A percentile compares a stretch with the other conserved stretches of the same genome.
phyloP scores from a whole-genome alignment of 2,113 vertebrate species.

The Semnornis frantzii region DNA sequence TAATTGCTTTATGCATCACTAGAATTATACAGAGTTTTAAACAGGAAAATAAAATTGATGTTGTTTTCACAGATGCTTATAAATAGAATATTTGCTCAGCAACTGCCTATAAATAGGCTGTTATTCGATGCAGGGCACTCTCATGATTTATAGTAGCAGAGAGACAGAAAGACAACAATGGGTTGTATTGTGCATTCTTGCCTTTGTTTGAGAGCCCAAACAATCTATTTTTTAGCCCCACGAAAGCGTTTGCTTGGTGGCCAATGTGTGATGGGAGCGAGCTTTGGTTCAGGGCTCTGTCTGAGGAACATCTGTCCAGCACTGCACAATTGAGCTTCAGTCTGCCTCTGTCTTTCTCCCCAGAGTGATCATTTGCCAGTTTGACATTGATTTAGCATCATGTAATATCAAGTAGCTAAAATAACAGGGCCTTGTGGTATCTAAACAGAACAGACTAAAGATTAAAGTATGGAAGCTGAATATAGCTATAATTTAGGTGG shows the following conservation, averaged over 20 bases:
- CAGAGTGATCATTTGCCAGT: neutral
- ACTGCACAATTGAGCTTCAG: neutral
- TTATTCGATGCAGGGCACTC: constrained; percentile 32
- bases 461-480: neutral
- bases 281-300: neutral
- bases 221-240: neutral
- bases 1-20: constrained; percentile 16
- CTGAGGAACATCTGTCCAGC: neutral
- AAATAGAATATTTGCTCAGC: constrained; percentile 53
- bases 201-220: neutral
- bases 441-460: neutral
- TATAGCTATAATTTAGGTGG: neutral
- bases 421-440: neutral
- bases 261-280: neutral
- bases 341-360: neutral
- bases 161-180: constrained; percentile 19
- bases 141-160: constrained; percentile 32
- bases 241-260: constrained; percentile 1
- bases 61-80: constrained; percentile 34
- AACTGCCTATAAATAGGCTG: constrained; percentile 28
- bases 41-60: neutral
- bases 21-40: constrained; percentile 23
- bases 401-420: neutral
- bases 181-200: constrained; percentile 25
- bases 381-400: neutral